Evolutionary conservation across 2,888 invertebrate species (phyloP).

Genomic region (Serrognathus titanus): DNA sequence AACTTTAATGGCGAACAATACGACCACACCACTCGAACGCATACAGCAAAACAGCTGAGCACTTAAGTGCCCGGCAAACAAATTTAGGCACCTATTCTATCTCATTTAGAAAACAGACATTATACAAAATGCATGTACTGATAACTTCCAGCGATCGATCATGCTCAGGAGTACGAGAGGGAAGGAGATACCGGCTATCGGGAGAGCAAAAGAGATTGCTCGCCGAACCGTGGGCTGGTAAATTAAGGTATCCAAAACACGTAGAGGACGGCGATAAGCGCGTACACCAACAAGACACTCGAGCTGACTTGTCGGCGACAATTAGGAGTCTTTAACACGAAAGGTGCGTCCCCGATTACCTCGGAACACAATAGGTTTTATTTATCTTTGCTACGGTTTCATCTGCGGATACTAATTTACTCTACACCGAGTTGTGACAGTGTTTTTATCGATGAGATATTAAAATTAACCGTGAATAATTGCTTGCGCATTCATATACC

Average conservation of each 20-base stretch:
- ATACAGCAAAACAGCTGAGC: slow-evolving; percentile 6
- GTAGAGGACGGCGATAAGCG: slow-evolving; percentile 34
- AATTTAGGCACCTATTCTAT: background rate
- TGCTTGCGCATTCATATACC: no score
- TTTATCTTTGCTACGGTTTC: slow-evolving; percentile 15
- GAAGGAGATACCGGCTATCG: background rate
- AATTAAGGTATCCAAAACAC: slow-evolving; percentile 40
- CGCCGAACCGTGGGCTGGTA: slow-evolving; percentile 30
- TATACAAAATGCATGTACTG: slow-evolving; percentile 7
- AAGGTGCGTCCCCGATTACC: slow-evolving; percentile 33
- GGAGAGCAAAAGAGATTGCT: background rate
- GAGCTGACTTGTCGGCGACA: slow-evolving; percentile 34
- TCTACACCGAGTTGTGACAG: background rate
- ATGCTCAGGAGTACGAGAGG: background rate
- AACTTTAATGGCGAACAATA: background rate
- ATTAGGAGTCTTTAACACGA: slow-evolving; percentile 39
- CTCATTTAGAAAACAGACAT: slow-evolving; percentile 1
- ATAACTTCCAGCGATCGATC: slow-evolving; percentile 6
- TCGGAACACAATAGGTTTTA: slow-evolving; percentile 19
- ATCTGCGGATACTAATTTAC: slow-evolving; percentile 17
- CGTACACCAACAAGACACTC: slow-evolving; percentile 33
- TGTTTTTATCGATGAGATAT: no score
- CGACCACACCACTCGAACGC: background rate
- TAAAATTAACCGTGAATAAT: no score
- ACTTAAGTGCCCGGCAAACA: background rate